Evolutionary conservation across 2,797 vertebrate species (phyloP).

Genomic region (Chaunax sp.): DNA sequence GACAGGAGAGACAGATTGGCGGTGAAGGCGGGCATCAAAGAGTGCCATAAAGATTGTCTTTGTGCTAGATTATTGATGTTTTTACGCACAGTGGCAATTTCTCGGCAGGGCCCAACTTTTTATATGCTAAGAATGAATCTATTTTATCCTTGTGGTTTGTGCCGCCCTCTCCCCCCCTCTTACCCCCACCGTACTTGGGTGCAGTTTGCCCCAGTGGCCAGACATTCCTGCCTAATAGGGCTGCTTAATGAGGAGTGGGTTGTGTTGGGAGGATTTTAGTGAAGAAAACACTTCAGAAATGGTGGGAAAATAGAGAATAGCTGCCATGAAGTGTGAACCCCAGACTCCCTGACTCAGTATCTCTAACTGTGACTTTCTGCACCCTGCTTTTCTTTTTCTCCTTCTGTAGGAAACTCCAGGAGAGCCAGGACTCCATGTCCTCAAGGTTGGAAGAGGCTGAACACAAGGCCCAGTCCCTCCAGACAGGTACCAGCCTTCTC

Average conservation of each 20-base stretch:
- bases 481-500: conserved; percentile 89
- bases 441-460: conserved; percentile 96
- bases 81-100: conserved; percentile 80
- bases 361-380: conserved; percentile 67
- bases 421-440: conserved; percentile 93
- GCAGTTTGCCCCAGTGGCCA: conserved; percentile 81
- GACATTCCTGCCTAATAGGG: conserved; percentile 85
- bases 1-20: conserved; percentile 80
- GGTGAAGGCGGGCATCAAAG: conserved; percentile 77
- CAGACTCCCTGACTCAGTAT: conserved; percentile 67
- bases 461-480: conserved; percentile 93
- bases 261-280: conserved; percentile 80
- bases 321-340: conserved; percentile 67
- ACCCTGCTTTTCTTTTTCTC: conserved; percentile 38
- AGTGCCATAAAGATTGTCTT: conserved; percentile 79
- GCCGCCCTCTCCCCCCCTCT: conserved; percentile 41
- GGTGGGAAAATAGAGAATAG: conserved; percentile 79
- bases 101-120: conserved; percentile 78
- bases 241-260: conserved; percentile 84
- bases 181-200: conserved; percentile 54
- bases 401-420: conserved; percentile 91
- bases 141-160: conserved; percentile 81
- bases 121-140: conserved; percentile 80
- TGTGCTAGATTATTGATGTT: conserved; percentile 82
- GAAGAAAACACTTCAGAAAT: conserved; percentile 79